Conservation (phyloP, 2,113 vertebrate genomes). For the Chrysochloris asiatica region DNA sequence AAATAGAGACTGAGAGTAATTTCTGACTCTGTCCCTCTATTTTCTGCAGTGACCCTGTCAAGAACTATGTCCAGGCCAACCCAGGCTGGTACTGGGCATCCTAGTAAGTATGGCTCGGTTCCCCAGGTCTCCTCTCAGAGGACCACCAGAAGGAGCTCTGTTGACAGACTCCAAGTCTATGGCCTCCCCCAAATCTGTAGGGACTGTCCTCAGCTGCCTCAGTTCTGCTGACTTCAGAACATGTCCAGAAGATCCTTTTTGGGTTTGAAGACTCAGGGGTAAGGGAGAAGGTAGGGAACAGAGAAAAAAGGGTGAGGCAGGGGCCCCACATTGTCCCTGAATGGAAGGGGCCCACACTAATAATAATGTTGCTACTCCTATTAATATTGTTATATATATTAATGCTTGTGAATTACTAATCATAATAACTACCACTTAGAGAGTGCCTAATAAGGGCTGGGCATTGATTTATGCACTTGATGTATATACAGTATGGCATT, state of each 20-base stretch:
- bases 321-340: not conserved
- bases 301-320: not conserved
- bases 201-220: not conserved
- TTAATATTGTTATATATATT: constrained; percentile 54
- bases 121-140: not conserved
- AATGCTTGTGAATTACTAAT: constrained; percentile 66
- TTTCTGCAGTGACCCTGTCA: constrained; percentile 89
- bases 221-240: not conserved
- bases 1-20: not conserved
- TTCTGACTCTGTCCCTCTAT: constrained; percentile 9
- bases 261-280: not conserved
- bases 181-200: not conserved
- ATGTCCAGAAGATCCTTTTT: not conserved
- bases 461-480: constrained; percentile 23
- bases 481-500: constrained; percentile 27
- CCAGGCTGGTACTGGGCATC: constrained; percentile 97
- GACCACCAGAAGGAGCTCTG: not conserved
- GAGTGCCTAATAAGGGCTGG: constrained; percentile 59
- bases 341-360: constrained; percentile 19
- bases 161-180: not conserved
- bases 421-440: constrained; percentile 58
- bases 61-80: constrained; percentile 91
- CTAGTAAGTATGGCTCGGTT: constrained; percentile 89
- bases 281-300: not conserved
- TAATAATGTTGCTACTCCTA: constrained; percentile 56